These are phyloP conservation scores for Columbina picui DNA, from an alignment of 2,113 vertebrate species.

Conservation along the genomic window DNA sequence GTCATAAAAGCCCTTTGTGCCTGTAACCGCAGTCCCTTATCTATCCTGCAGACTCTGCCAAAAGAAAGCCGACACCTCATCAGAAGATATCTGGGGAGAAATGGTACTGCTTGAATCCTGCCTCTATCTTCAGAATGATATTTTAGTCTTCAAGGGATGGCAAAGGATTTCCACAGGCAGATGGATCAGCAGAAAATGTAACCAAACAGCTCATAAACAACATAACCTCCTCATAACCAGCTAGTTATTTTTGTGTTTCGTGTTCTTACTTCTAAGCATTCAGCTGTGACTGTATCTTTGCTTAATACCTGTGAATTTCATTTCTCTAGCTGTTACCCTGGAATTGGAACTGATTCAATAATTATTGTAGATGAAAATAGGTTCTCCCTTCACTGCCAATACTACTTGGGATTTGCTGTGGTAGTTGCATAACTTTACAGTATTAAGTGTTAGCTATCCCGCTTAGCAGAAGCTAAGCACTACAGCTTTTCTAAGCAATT, in stretches of 20 bases:
- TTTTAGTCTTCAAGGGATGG: conserved; percentile 34
- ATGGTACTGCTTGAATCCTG: conserved; percentile 58
- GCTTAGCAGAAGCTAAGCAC: neutral
- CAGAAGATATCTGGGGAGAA: conserved; percentile 63
- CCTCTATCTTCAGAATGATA: conserved; percentile 48
- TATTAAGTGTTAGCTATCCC: neutral
- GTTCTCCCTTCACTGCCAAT: neutral
- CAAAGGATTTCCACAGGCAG: conserved; percentile 40
- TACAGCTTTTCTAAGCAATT: neutral
- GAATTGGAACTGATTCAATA: neutral
- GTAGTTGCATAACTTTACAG: neutral
- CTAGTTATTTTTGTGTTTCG: neutral
- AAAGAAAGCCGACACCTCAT: conserved; percentile 71
- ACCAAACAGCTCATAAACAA: conserved; percentile 40
- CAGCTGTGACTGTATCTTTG: neutral
- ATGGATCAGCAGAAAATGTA: conserved; percentile 50
- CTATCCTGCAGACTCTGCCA: conserved; percentile 52
- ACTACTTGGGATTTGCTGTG: neutral
- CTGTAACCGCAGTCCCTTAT: conserved; percentile 59
- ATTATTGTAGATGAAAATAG: neutral
- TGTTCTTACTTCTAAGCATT: neutral
- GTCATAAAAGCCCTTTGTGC: conserved; percentile 68
- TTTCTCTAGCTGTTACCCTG: neutral
- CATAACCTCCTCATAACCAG: neutral
- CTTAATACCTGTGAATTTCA: neutral